Conservation (phyloP, 2,113 vertebrate species). For the Callithrix jacchus region DNA sequence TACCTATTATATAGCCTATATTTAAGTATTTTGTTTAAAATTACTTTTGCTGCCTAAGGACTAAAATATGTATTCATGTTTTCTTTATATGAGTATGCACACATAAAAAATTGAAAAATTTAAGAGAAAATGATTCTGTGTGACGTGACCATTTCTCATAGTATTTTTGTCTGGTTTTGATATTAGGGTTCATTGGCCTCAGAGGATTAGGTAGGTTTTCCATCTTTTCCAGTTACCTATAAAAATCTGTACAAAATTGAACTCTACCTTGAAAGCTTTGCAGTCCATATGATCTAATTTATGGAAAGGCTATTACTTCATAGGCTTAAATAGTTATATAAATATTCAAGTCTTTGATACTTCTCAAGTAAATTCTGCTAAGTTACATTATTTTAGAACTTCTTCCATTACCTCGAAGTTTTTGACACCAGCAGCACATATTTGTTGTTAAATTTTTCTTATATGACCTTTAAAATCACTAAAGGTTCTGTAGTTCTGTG, state of each 20-base stretch:
- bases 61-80: background rate
- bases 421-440: background rate
- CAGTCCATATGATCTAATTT: background rate
- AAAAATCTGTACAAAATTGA: background rate
- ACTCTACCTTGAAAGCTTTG: background rate
- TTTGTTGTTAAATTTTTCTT: background rate
- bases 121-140: background rate
- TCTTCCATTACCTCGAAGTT: background rate
- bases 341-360: background rate
- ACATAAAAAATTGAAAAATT: background rate
- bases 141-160: background rate
- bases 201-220: background rate
- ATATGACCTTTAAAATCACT: background rate
- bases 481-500: background rate
- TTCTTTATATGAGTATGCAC: background rate
- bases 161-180: background rate
- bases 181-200: background rate
- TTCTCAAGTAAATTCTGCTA: background rate
- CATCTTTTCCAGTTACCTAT: background rate
- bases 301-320: background rate
- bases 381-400: background rate
- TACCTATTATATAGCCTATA: background rate
- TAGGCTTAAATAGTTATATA: background rate
- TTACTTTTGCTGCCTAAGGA: background rate
- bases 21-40: background rate